These are phyloP conservation scores for Anas bahamensis DNA, from an alignment of 2,797 vertebrate species.

Conservation along the genomic window DNA sequence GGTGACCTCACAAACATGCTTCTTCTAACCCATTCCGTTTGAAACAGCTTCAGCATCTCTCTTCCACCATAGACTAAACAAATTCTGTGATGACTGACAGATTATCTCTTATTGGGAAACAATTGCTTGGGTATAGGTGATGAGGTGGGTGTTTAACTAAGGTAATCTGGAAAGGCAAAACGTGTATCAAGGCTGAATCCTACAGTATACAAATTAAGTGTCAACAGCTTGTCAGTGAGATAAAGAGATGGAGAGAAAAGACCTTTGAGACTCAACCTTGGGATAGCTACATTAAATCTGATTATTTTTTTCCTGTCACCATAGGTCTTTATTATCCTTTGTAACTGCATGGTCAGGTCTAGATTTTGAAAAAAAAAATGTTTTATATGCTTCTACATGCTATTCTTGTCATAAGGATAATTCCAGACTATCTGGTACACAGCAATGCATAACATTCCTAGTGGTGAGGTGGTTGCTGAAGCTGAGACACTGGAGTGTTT, in stretches of 20 bases:
- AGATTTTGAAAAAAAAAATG: neutral
- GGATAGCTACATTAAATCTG: neutral
- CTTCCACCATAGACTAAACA: neutral
- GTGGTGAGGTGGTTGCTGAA: neutral
- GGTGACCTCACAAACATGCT: neutral
- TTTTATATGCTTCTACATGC: neutral
- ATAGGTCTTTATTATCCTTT: neutral
- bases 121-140: neutral
- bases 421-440: neutral
- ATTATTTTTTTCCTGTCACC: neutral
- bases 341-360: neutral
- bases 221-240: constrained; percentile 2
- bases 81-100: neutral
- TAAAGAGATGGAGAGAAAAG: neutral
- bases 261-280: neutral
- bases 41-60: neutral
- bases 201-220: neutral
- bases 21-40: neutral
- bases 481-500: neutral
- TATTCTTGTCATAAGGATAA: neutral
- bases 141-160: neutral
- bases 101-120: neutral
- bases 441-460: neutral
- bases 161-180: neutral
- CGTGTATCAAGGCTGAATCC: neutral